Evolutionary conservation across 2,797 vertebrate genomes (phyloP), one percentile per base, ranked within the genome.

Genomic region (Pygocentrus nattereri): DNA sequence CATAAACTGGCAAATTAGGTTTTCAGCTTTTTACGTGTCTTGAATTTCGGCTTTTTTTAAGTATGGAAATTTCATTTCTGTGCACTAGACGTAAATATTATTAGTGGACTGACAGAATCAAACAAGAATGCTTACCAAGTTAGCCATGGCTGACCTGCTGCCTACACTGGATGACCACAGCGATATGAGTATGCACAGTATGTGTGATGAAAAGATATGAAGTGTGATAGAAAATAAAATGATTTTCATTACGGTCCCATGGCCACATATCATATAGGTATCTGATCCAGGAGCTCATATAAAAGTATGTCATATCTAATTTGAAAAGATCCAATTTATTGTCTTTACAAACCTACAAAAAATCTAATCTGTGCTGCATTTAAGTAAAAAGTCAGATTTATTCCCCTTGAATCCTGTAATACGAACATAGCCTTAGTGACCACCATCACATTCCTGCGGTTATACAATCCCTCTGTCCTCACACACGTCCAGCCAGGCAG

Each of bases 391-490:
- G 16, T 3, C 2, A 10, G 2, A 58, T 58, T 58, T 58, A 58
- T 58, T 58, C 54, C 54, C 1, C 54, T 19, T 12, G 15, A 62
- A 4, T 13, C 16, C 19, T 64, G 18, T 64, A 31, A 34, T 15
- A 38, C 23, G 12, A 69, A 44, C 23, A 56, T 11, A 38, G 1
- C 8, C 19, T 38, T 12, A 61, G 73, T 54, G 74, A 81, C 73
- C 15, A 31, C 79, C 59, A 65, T 31, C 80, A 82, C 58, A 68
- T 76, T 71, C 8, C 56, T 72, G 23, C 74, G 72, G 67, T 72
- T 58, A 56, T 38, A 31, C 47, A 72, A 21, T 25, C 5, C n/a
- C 41, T 69, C 21, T 25, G 65, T n/a, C 41, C 38, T 44, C 64
- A 30, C 71, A 75, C 67, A 69, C 68, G 50, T 30, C 38, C 76